phyloP scores from a whole-genome alignment of 2,113 vertebrate genomes.

The Leptobrachium leishanense region DNA sequence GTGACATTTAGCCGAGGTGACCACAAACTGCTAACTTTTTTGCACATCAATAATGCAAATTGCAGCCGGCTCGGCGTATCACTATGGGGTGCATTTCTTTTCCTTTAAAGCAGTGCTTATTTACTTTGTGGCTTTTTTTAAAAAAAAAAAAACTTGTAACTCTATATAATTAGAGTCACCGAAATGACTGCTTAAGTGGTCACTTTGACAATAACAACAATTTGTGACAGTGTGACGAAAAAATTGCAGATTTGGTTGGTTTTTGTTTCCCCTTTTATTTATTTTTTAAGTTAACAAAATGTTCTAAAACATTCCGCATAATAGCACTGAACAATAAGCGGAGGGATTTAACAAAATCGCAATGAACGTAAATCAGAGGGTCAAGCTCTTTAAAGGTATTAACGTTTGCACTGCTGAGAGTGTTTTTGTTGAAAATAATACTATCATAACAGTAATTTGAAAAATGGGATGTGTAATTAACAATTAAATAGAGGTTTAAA shows the following conservation, averaged over 20 bases:
- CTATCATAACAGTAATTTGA: no score
- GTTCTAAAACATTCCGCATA: not conserved
- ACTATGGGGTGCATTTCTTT: not conserved
- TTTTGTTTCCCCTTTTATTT: not conserved
- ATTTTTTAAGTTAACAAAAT: not conserved
- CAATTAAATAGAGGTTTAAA: no score
- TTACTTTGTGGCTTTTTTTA: no score
- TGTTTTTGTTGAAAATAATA: no score
- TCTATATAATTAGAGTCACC: not conserved
- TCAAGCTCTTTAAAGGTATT: no score
- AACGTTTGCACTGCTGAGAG: no score
- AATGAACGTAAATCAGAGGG: no score
- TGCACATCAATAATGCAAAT: constrained; percentile 55
- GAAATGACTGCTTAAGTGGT: not conserved
- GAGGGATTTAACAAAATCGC: not conserved
- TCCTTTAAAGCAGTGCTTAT: not conserved
- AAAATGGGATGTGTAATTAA: no score
- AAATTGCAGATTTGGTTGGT: not conserved
- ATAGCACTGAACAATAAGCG: not conserved
- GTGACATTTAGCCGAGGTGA: constrained; percentile 57
- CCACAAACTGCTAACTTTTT: constrained; percentile 48
- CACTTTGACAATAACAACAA: not conserved
- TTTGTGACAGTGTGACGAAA: not conserved
- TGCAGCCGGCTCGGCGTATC: not conserved
- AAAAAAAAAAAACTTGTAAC: no score